These are phyloP conservation scores for Antechinus stuartii DNA, from an alignment of 2,113 vertebrate species.

Conservation along the genomic window DNA sequence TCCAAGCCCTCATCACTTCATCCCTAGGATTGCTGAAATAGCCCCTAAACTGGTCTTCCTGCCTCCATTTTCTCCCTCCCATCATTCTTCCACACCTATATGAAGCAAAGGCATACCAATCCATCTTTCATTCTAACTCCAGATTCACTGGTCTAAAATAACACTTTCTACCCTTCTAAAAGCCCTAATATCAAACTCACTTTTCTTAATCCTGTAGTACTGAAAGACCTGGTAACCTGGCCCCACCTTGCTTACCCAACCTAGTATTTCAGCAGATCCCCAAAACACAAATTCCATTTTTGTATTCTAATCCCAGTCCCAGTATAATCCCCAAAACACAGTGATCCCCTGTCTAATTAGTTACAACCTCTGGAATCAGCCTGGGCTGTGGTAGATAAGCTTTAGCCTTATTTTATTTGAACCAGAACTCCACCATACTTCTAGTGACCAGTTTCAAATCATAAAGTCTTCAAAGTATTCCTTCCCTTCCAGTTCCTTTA, in stretches of 20 bases:
- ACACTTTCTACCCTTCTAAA: neutral
- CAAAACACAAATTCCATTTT: neutral
- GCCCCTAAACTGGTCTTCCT: slow-evolving; percentile 16
- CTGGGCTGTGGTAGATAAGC: neutral
- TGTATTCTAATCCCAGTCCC: neutral
- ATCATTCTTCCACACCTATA: neutral
- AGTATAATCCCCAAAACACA: neutral
- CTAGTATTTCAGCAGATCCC: neutral
- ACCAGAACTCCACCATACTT: neutral
- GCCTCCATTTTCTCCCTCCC: slow-evolving; percentile 7
- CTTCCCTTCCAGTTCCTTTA: neutral
- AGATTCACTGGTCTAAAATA: neutral
- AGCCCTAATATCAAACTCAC: neutral
- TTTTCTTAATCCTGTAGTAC: neutral
- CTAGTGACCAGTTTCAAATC: neutral
- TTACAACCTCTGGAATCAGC: neutral
- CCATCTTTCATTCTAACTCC: neutral
- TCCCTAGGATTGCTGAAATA: slow-evolving; percentile 5
- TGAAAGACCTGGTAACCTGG: neutral
- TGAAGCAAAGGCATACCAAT: neutral
- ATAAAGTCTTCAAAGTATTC: neutral
- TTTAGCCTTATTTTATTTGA: neutral
- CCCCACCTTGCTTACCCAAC: neutral
- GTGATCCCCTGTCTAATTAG: neutral
- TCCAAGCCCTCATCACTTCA: neutral